A percentile compares a stretch with the other conserved stretches of the same genome.
These are phyloP conservation scores for Fulmarus glacialis DNA, from an alignment of 2,113 vertebrate genomes.

Conservation along the genomic window DNA sequence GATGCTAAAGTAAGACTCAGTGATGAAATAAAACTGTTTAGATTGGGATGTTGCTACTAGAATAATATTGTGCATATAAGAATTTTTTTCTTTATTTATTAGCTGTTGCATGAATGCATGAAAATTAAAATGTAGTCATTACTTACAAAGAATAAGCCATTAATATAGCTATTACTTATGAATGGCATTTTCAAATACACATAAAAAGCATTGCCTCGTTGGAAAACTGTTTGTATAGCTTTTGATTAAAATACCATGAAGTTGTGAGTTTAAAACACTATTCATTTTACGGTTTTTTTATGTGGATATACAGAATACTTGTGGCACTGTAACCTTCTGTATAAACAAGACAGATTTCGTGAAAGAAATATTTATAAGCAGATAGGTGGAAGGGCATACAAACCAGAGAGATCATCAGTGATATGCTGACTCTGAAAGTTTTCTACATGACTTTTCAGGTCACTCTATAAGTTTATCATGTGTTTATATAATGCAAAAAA, in stretches of 20 bases:
- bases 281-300: neutral
- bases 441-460: neutral
- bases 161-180: neutral
- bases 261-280: neutral
- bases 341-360: neutral
- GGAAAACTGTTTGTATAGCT: neutral
- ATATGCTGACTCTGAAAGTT: neutral
- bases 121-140: neutral
- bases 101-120: neutral
- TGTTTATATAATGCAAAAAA: neutral
- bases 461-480: neutral
- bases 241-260: neutral
- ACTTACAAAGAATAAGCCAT: neutral
- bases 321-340: neutral
- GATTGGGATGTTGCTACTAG: neutral
- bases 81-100: neutral
- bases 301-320: neutral
- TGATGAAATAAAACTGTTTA: neutral
- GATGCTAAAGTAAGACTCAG: neutral
- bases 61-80: neutral
- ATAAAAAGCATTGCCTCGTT: neutral
- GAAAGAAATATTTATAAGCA: neutral
- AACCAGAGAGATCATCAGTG: neutral
- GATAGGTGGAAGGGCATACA: neutral
- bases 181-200: neutral